Percentiles rank a stretch among this genome's conserved stretches.
Evolutionary conservation across 2,797 vertebrate species (phyloP).

Genomic region (Microctenopoma stevenorrisi): DNA sequence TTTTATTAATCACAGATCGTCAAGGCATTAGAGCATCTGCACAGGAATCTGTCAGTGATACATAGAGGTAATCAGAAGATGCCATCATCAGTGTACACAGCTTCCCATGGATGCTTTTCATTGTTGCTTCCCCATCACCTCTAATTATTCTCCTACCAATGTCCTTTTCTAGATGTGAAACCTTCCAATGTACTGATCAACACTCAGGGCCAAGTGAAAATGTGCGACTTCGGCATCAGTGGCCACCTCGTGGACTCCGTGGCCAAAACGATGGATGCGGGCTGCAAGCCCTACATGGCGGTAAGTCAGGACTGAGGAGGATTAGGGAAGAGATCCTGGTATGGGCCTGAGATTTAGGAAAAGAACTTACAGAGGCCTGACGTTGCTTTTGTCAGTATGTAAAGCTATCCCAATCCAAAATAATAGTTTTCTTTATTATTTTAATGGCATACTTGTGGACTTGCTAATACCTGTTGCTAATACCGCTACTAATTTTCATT

Average conservation of each 20-base stretch:
- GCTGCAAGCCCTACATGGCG: constrained; percentile 99
- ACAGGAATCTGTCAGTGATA: constrained; percentile 97
- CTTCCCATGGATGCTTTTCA: not conserved
- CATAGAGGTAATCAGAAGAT: constrained; percentile 90
- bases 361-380: not conserved
- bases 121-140: not conserved
- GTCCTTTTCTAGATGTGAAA: constrained; percentile 90
- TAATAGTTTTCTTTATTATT: not conserved
- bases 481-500: constrained; percentile 20
- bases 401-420: not conserved
- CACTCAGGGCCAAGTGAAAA: constrained; percentile 96
- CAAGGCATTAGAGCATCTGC: constrained; percentile 97
- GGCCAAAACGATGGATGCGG: constrained; percentile 98
- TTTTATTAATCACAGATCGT: constrained; percentile 88
- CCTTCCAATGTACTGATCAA: constrained; percentile 99
- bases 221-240: constrained; percentile 99
- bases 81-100: not conserved
- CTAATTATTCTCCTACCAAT: not conserved
- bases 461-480: constrained; percentile 1
- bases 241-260: constrained; percentile 99
- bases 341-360: not conserved
- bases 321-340: not conserved
- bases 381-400: not conserved
- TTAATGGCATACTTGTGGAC: not conserved
- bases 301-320: constrained; percentile 79